Conservation (phyloP, 2,113 vertebrate species). For the Oryzias woworae region DNA sequence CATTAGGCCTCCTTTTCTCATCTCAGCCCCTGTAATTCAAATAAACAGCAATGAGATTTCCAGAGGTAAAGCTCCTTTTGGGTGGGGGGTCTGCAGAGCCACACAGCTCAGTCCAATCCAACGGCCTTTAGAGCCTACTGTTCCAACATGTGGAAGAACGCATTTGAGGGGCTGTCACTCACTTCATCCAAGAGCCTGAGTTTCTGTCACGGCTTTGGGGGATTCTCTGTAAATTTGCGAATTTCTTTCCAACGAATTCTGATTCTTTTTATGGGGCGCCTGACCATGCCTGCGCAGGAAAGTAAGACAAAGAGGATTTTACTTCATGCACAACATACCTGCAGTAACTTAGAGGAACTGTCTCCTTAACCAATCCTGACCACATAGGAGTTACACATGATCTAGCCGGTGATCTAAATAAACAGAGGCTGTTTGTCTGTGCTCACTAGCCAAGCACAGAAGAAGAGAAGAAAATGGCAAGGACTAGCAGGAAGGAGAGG, state of each 20-base stretch:
- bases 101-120: constrained; percentile 50
- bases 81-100: constrained; percentile 70
- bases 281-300: constrained; percentile 32
- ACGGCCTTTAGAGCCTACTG: constrained; percentile 38
- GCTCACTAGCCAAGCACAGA: constrained; percentile 67
- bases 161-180: constrained; percentile 66
- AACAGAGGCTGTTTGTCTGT: constrained; percentile 77
- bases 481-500: constrained; percentile 66
- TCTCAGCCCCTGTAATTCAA: constrained; percentile 80
- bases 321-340: constrained; percentile 39
- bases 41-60: constrained; percentile 82
- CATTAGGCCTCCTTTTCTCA: constrained; percentile 78
- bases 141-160: constrained; percentile 57
- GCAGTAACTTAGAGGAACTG: constrained; percentile 41
- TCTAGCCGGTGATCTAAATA: constrained; percentile 70
- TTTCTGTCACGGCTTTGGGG: constrained; percentile 44
- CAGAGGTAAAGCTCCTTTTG: constrained; percentile 76
- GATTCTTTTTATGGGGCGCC: constrained; percentile 24
- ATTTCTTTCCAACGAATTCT: constrained; percentile 29
- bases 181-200: constrained; percentile 44
- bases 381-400: constrained; percentile 52
- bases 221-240: constrained; percentile 50
- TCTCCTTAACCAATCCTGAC: constrained; percentile 39
- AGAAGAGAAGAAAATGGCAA: constrained; percentile 44
- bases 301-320: constrained; percentile 48